Conservation (phyloP, 2,888 invertebrate genomes). For the Hanleya hanleyi region DNA sequence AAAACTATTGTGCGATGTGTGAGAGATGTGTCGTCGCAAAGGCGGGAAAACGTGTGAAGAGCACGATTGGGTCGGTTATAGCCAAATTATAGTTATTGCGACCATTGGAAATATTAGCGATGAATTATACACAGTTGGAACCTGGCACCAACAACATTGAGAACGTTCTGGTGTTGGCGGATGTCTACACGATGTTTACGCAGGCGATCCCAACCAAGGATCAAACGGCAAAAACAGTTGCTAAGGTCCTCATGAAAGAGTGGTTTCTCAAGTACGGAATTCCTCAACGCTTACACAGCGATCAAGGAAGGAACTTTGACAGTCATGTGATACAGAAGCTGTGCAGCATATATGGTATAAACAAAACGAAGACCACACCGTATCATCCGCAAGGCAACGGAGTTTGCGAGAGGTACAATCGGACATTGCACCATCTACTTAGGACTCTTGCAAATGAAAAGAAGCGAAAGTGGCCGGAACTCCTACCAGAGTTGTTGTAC, state of each 20-base stretch:
- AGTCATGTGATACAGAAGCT: constrained; percentile 10
- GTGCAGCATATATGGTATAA: constrained; percentile 14
- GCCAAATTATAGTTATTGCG: too few relatives aligned
- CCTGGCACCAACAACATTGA: neutral
- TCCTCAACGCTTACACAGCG: too few relatives aligned
- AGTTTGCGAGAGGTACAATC: constrained; percentile 17
- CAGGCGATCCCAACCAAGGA: too few relatives aligned
- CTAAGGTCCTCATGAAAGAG: too few relatives aligned
- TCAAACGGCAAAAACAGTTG: too few relatives aligned
- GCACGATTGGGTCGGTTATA: neutral
- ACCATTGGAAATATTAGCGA: too few relatives aligned
- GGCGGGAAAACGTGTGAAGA: neutral
- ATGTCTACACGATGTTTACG: too few relatives aligned
- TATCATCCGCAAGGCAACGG: constrained; percentile 23
- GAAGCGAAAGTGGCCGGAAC: too few relatives aligned
- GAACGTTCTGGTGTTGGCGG: constrained; percentile 13
- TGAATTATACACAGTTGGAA: constrained; percentile 18
- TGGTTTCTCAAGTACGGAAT: too few relatives aligned
- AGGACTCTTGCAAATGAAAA: too few relatives aligned
- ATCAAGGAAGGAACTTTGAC: constrained; percentile 14
- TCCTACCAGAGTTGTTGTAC: too few relatives aligned
- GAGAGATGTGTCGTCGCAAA: constrained; percentile 20
- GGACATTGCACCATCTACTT: too few relatives aligned
- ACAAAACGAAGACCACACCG: constrained; percentile 15
- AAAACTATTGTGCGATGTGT: constrained; percentile 1